Evolutionary conservation across 2,888 invertebrate genomes (phyloP).

Genomic region (Trilocha varians): DNA sequence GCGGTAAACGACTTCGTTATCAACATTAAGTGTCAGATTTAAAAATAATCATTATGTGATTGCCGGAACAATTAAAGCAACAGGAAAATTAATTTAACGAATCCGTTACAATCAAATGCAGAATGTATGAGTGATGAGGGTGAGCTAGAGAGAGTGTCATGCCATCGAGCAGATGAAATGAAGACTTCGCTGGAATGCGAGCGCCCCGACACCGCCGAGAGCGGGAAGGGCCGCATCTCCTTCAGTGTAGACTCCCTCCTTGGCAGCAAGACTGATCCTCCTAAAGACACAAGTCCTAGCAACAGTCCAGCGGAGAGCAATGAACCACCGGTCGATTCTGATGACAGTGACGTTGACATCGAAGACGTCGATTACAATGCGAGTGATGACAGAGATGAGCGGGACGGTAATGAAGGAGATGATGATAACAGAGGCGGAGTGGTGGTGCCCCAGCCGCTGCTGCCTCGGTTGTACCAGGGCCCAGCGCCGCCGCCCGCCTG

Average conservation of each 20-base stretch:
- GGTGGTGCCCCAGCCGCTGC: slow-evolving; percentile 78
- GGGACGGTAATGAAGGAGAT: slow-evolving; percentile 58
- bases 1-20: neutral
- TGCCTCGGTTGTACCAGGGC: slow-evolving; percentile 74
- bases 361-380: slow-evolving; percentile 60
- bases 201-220: slow-evolving; percentile 63
- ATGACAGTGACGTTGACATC: slow-evolving; percentile 68
- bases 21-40: too few relatives aligned
- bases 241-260: slow-evolving; percentile 82
- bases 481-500: slow-evolving; percentile 69
- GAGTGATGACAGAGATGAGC: slow-evolving; percentile 55
- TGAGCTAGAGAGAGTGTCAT: slow-evolving; percentile 25
- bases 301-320: slow-evolving; percentile 60
- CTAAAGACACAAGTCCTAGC: slow-evolving; percentile 31
- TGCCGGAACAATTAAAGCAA: neutral
- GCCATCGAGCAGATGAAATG: slow-evolving; percentile 64
- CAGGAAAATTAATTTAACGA: neutral
- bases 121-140: neutral
- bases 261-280: slow-evolving; percentile 44
- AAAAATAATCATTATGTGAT: neutral
- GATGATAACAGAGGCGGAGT: slow-evolving; percentile 70
- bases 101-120: neutral
- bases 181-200: slow-evolving; percentile 70
- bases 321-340: slow-evolving; percentile 46
- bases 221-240: slow-evolving; percentile 78